Evolutionary conservation across 2,888 invertebrate species (phyloP), one percentile per base, ranked within the genome.

Genomic region (Drosophila melanocephala): DNA sequence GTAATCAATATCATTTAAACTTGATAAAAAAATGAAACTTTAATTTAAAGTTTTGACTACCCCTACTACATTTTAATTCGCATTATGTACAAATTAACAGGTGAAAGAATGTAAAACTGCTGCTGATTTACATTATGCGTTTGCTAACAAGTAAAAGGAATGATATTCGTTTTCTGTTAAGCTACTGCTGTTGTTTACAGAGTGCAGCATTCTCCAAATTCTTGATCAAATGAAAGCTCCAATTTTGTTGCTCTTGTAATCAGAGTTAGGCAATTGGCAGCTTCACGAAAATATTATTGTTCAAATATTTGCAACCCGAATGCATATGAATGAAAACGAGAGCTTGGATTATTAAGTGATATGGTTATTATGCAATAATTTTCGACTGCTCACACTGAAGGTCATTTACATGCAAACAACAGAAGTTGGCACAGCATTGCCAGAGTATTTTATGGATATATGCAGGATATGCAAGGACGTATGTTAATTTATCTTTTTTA

Each of bases 261-360:
- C 16, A 16, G 26, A 35, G 35, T 26, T 6, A 5, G 9, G 22
- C 35, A 39, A 30, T 56, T 35, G 14, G 1, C 28, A 39, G 26
- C 26, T 47, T 47, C 7, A 16, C 47, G 9, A 47, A 16, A 47
- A 47, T 16, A 39, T 28, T 33, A 55, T 37, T 39, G n/a, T 57
- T 39, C 39, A 42, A 30, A 30, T 42, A 39, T 30, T 47, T 22
- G 14, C 30, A 30, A 57, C 39, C 39, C 42, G 22, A 32, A 68
- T 68, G 28, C 70, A 69, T 70, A 22, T 14, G 30, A 69, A 70
- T 42, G 50, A 52, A 30, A 71, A 26, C 30, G 33, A 52, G 44
- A 35, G 51, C n/a, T 51, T 66, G 42, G 52, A 52, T 66, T 66
- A 69, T 39, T 55, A 10, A 22, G 10, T 68, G n/a, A 44, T 52